Evolutionary conservation across 2,797 vertebrate genomes (phyloP), one percentile per base, ranked within the genome.

Genomic region (Distichodus sexfasciatus): DNA sequence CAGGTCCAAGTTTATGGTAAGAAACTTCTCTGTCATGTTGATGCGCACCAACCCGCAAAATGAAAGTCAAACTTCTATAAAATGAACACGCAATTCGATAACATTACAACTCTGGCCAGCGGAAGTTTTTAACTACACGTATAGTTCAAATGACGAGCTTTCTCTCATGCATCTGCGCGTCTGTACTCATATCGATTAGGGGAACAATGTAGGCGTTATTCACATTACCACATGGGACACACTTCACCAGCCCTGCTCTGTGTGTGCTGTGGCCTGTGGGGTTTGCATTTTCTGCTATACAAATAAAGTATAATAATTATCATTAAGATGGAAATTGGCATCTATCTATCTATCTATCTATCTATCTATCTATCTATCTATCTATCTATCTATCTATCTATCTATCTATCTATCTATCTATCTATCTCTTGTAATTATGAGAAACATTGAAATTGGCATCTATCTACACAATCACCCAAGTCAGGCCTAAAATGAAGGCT

Each of bases 151-250:
- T 48, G 60, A 29, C 14, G 28, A 9, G 44, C 47, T 29, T 14
- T 8, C 14, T 23, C 15, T 35, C 58, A 12, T n/a, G 24, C 40
- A 53, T 66, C 24, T 60, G 54, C 48, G 65, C 24, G 28, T 40
- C 36, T 51, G 69, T 66, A 48, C 14, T 28, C 35, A 15, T 64
- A 66, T 72, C 38, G 54, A 72, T 72, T 36, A 66, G 44, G n/a
- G 11, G 48, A 43, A 60, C 24, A 43, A 60, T 29, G 57, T 43
- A 66, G 33, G 36, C 38, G 43, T 36, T 53, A 44, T 64, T 28
- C 57, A 64, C 51, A 57, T 69, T 62, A 71, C 15, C 51, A 47
- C 60, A 57, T 10, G n/a, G 23, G 38, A 12, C 31, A 41, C 50
- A 14, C 12, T 29, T 35, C 36, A 48, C 51, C 36, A 41, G 43